Evolutionary conservation across 2,888 invertebrate species (phyloP).

Genomic region (Leucania comma): DNA sequence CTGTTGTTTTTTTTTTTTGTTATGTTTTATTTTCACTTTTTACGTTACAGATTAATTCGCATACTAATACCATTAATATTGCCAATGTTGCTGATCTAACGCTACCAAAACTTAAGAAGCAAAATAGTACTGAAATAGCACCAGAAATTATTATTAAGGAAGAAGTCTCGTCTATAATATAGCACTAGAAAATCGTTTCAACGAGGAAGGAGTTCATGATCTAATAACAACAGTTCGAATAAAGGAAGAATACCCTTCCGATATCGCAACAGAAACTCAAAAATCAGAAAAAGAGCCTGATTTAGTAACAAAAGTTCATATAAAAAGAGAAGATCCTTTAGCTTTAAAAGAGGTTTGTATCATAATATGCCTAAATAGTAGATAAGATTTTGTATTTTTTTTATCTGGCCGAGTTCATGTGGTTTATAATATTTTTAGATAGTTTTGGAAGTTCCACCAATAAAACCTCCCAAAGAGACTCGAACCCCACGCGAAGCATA

Average conservation of each 20-base stretch:
- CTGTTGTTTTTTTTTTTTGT: not conserved
- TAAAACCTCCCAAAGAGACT: not conserved
- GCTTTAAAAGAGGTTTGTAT: not conserved
- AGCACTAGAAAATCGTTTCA: not conserved
- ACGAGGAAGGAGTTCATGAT: not conserved
- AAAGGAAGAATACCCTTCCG: not conserved
- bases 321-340: constrained; percentile 6
- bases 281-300: not conserved
- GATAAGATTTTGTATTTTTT: too few relatives aligned
- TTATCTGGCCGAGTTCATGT: too few relatives aligned
- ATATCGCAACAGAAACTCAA: not conserved
- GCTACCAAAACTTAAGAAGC: not conserved
- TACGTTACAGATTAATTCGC: constrained; percentile 12
- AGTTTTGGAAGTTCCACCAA: not conserved
- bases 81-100: not conserved
- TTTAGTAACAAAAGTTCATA: not conserved
- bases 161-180: not conserved
- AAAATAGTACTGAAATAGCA: not conserved
- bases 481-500: not conserved
- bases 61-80: not conserved
- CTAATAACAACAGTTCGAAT: not conserved
- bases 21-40: not conserved
- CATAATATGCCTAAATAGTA: too few relatives aligned
- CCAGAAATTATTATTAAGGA: not conserved
- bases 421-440: constrained; percentile 15